A percentile compares a stretch with the other conserved stretches of the same genome.
Evolutionary conservation across 2,888 invertebrate genomes (phyloP).

Genomic region (Drosophila nigritarsus): DNA sequence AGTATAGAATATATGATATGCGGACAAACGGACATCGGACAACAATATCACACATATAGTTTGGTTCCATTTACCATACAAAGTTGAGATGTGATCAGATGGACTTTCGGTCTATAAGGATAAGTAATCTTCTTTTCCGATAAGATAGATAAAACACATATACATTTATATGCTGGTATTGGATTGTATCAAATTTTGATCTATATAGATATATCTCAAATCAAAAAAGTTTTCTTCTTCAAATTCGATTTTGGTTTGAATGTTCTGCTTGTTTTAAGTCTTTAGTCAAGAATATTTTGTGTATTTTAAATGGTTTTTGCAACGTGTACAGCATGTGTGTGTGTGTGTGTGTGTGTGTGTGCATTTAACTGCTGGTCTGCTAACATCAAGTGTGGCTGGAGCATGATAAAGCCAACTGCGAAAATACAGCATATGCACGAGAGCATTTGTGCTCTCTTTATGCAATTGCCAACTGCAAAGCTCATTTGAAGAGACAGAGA

Average conservation of each 20-base stretch:
- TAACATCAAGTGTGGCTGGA: neutral
- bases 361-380: neutral
- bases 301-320: neutral
- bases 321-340: neutral
- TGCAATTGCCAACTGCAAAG: constrained; percentile 1
- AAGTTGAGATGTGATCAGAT: neutral
- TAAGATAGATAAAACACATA: neutral
- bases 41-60: neutral
- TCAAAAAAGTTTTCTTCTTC: too few relatives aligned
- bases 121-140: neutral
- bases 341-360: neutral
- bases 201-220: too few relatives aligned
- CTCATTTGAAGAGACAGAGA: neutral
- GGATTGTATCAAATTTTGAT: neutral
- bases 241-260: too few relatives aligned
- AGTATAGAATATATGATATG: too few relatives aligned
- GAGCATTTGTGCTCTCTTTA: neutral
- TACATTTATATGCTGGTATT: neutral
- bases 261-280: neutral
- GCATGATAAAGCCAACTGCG: neutral
- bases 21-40: too few relatives aligned
- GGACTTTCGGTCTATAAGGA: neutral
- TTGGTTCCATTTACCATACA: neutral
- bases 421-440: neutral
- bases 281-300: neutral